Percentiles rank a stretch among this genome's conserved stretches.
phyloP scores from a whole-genome alignment of 2,113 vertebrate genomes.

The Australoheros scitulus region DNA sequence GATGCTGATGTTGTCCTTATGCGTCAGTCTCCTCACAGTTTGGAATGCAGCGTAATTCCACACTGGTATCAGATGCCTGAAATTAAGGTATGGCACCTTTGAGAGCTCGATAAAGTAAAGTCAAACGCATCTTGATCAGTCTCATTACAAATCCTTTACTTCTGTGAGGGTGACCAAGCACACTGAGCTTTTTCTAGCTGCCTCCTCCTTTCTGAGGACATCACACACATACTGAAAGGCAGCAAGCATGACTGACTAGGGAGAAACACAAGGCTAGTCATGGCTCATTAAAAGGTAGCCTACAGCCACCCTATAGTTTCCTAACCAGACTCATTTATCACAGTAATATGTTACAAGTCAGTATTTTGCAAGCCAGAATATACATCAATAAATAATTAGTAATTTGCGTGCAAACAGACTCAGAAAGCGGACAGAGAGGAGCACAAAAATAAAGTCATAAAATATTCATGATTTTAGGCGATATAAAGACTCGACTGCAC shows the following conservation, averaged over 20 bases:
- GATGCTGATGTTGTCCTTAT: background rate
- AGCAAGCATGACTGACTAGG: background rate
- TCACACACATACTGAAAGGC: background rate
- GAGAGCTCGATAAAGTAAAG: background rate
- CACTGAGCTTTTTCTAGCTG: background rate
- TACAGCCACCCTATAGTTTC: background rate
- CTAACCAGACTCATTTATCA: background rate
- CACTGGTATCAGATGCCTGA: too few species aligned
- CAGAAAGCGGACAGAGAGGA: background rate
- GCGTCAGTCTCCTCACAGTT: background rate
- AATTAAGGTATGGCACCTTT: background rate
- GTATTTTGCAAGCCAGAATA: background rate
- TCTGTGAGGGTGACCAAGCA: background rate
- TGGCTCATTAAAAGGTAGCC: background rate
- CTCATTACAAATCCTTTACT: background rate
- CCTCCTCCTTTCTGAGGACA: background rate
- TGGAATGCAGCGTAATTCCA: rapidly evolving
- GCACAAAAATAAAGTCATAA: background rate
- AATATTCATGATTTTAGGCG: background rate
- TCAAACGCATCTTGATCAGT: background rate
- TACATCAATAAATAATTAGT: background rate
- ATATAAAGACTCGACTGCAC: background rate
- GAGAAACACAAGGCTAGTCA: background rate
- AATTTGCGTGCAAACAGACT: background rate
- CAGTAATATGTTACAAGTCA: too few species aligned